These are phyloP conservation scores for Lethrus apterus DNA, from an alignment of 1,140 invertebrate genomes.

Conservation along the genomic window DNA sequence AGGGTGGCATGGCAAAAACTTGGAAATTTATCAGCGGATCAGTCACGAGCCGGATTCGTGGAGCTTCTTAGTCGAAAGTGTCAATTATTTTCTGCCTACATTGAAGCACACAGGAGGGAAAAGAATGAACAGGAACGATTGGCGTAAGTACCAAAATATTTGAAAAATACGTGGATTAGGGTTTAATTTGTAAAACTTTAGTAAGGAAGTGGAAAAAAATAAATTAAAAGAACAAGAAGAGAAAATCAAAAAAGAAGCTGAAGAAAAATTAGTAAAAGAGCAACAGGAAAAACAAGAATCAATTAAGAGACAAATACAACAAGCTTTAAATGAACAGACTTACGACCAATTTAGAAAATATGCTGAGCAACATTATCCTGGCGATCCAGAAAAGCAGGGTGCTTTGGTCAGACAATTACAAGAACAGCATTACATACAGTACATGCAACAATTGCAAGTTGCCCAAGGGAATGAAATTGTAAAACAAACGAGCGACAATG, in stretches of 20 bases:
- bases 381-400: conserved; percentile 85
- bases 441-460: conserved; percentile 79
- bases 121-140: conserved; percentile 56
- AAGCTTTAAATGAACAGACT: conserved; percentile 94
- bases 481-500: conserved; percentile 31
- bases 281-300: conserved; percentile 52
- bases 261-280: conserved; percentile 52
- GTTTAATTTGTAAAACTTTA: conserved; percentile 28
- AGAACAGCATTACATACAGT: conserved; percentile 97
- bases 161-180: neutral
- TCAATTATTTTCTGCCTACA: conserved; percentile 81
- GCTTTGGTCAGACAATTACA: conserved; percentile 87
- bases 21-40: conserved; percentile 73
- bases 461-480: conserved; percentile 28
- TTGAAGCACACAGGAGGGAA: conserved; percentile 85
- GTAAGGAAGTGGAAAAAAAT: conserved; percentile 34
- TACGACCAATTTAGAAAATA: conserved; percentile 88
- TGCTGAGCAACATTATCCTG: conserved; percentile 90
- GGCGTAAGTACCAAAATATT: conserved; percentile 45
- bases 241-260: conserved; percentile 53
- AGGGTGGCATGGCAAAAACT: conserved; percentile 88
- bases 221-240: conserved; percentile 45
- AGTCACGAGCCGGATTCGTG: conserved; percentile 89
- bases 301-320: conserved; percentile 79
- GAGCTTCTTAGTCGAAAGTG: conserved; percentile 80